Evolutionary conservation across 2,113 vertebrate species (phyloP), one percentile per base, ranked within the genome.

Genomic region (Forbesichthys agassizii): DNA sequence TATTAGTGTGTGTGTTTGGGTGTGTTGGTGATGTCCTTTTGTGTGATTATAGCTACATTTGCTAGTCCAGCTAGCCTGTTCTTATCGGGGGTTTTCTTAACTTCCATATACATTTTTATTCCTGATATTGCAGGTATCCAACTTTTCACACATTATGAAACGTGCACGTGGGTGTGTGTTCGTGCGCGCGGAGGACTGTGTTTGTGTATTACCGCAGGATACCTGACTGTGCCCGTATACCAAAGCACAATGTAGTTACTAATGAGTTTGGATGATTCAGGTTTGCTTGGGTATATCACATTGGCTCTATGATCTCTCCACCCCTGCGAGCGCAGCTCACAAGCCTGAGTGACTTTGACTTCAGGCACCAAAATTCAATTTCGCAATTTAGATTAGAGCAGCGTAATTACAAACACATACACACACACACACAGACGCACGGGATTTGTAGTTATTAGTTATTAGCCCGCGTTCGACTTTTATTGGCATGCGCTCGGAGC

Each of bases 321-420:
- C 1, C 42, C 64, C 68, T 56, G 63, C 64, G 67, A 75, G 13
- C 14, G 67, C 66, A 82, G 73, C 65, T 64, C 76, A 81, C 87
- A 76, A 84, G 64, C 18, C 55, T 66, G 77, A 90, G 71, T 80
- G 76, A 81, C 71, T 85, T 77, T 47, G 20, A 79, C 74, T 71
- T 27, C 52, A 47, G 75, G 66, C 59, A 13, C 60, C 53, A 63
- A 71, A 66, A 81, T 88, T 81, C 78, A 85, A 74, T 90, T 86
- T 78, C 57, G 71, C 77, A 71, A 71, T 73, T 75, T 67, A 82
- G 79, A 87, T 85, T 75, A 84, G 63, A 85, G 54, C 61, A 68
- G 68, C 11, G 11, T 33, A 48, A 4, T 36, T 20, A 60, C 46
- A 53, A 55, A 47, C 51, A 27, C 36, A 54, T 18, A 47, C 33